These are phyloP conservation scores for Ptiloglossa arizonensis DNA, from an alignment of 1,140 invertebrate genomes.

Conservation along the genomic window DNA sequence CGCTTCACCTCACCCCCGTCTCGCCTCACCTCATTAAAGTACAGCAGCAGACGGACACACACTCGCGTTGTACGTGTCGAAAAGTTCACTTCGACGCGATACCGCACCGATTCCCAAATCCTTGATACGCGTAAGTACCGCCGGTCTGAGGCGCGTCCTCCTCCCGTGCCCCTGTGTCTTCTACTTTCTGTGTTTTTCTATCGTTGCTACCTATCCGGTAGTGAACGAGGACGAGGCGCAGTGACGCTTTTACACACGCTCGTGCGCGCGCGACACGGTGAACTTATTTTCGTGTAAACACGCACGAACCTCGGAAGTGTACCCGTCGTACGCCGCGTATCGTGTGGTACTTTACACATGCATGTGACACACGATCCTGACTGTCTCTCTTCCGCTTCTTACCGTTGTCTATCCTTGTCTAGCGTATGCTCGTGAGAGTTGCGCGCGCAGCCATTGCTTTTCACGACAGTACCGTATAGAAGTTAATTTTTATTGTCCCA, in stretches of 20 bases:
- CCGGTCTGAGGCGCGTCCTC: neutral
- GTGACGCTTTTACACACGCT: slow-evolving; percentile 33
- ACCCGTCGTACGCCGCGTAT: slow-evolving; percentile 35
- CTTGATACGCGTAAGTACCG: neutral
- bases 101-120: neutral
- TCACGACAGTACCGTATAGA: slow-evolving; percentile 53
- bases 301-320: slow-evolving; percentile 43
- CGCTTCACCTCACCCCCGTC: slow-evolving; percentile 28
- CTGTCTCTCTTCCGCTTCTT: slow-evolving; percentile 4
- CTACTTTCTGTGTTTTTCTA: slow-evolving; percentile 6
- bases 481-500: neutral
- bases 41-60: too few relatives aligned
- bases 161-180: neutral
- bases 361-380: neutral
- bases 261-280: neutral
- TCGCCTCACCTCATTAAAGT: slow-evolving; percentile 22
- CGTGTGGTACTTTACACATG: slow-evolving; percentile 6
- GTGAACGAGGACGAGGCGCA: slow-evolving; percentile 19
- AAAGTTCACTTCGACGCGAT: neutral
- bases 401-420: slow-evolving; percentile 15
- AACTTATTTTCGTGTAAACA: slow-evolving; percentile 56
- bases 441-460: slow-evolving; percentile 62
- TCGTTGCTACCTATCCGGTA: slow-evolving; percentile 22
- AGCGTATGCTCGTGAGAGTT: slow-evolving; percentile 10
- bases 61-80: neutral